Evolutionary conservation across 2,888 invertebrate species (phyloP), one percentile per base, ranked within the genome.

Genomic region (Quadroppia sp.): DNA sequence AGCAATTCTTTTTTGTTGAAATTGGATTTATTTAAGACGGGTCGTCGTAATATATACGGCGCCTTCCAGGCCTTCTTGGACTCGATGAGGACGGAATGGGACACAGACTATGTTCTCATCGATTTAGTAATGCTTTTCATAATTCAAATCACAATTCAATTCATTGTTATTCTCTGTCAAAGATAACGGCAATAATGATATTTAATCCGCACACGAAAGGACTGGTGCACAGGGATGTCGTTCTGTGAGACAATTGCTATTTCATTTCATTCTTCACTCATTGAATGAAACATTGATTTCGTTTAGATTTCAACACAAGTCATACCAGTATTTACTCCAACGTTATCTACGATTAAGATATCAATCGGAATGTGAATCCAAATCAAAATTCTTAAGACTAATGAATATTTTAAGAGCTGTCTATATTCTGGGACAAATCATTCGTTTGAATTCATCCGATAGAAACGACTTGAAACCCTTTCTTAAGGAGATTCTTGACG

Each of bases 301-400:
- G 36, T n/a, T n/a, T 25, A 53, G 53, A 53, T 25, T 53, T 25
- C 53, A 53, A 13, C 53, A 53, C 11, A 23, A 53, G 11, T 13
- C 25, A 25, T 53, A 53, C 23, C 23, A 25, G 53, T 53, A 53
- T 53, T 53, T 53, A 53, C 53, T 53, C 25, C 53, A 53, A 25
- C 53, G 53, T 25, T 53, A 53, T 25, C 25, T 53, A 53, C 6
- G 7, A 11, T 1, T 25, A 11, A 53, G 23, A 53, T 53, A 53
- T 53, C 53, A 13, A 23, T 53, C 53, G 6, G 53, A 53, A 25
- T 53, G 53, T 23, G 53, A 53, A 53, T 20, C 53, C 6, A 53
- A 23, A 25, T 23, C 20, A 25, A 53, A 53, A 25, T 53, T 53
- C 11, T 25, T 53, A 11, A 53, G 53, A 53, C 53, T 53, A 23